Percentiles rank a stretch among this genome's conserved stretches.
These are phyloP conservation scores for Netelia inedita DNA, from an alignment of 2,888 invertebrate genomes.

Conservation along the genomic window DNA sequence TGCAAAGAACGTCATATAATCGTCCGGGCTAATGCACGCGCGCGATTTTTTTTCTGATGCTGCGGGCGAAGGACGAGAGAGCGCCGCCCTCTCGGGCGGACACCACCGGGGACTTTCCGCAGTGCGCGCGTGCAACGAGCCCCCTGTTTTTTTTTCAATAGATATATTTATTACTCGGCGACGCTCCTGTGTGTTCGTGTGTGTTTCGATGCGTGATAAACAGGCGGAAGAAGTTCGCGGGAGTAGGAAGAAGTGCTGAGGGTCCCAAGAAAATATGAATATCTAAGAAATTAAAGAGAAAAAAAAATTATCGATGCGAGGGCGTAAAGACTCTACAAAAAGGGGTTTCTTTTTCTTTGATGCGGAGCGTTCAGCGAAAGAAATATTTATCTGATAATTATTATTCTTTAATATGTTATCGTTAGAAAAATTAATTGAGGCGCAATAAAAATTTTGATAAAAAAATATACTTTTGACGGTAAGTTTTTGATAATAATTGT, in stretches of 20 bases:
- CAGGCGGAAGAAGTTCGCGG: conserved; percentile 54
- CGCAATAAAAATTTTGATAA: no score
- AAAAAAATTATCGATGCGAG: conserved; percentile 40
- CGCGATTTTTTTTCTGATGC: conserved; percentile 54
- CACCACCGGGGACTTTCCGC: conserved; percentile 30
- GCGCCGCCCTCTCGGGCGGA: conserved; percentile 12
- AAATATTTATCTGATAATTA: conserved; percentile 17
- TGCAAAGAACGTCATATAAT: conserved; percentile 60
- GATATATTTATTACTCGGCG: conserved; percentile 32
- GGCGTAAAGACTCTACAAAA: neutral
- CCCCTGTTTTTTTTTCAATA: no score
- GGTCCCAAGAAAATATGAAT: conserved; percentile 32
- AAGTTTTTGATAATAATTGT: neutral
- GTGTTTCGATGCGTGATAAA: conserved; percentile 18
- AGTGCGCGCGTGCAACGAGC: neutral
- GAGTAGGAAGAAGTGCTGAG: conserved; percentile 43
- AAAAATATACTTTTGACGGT: no score
- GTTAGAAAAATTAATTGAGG: no score
- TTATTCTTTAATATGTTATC: neutral
- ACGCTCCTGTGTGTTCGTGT: neutral
- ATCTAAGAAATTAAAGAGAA: conserved; percentile 30
- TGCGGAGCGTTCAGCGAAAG: neutral
- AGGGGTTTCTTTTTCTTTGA: neutral
- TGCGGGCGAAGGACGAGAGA: conserved; percentile 29
- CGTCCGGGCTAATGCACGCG: conserved; percentile 46